These are phyloP conservation scores for Phataginus tetradactyla DNA, from an alignment of 2,797 vertebrate species.

Conservation along the genomic window DNA sequence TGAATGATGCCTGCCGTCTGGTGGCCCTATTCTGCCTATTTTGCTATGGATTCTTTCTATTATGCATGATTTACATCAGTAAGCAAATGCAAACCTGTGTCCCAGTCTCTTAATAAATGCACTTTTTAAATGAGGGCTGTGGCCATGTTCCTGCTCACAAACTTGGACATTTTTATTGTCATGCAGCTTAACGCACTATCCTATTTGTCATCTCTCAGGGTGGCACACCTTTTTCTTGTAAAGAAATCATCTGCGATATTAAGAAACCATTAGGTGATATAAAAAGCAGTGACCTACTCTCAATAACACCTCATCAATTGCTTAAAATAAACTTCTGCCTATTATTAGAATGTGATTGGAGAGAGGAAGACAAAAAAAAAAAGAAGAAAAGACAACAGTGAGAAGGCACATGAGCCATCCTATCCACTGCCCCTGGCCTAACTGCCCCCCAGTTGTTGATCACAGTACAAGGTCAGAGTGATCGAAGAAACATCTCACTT, in stretches of 20 bases:
- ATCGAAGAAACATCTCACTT: background rate
- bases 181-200: background rate
- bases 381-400: background rate
- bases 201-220: background rate
- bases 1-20: conserved; percentile 42
- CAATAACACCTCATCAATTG: background rate
- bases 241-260: background rate
- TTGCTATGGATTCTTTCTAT: conserved; percentile 53
- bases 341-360: background rate
- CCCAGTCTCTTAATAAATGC: conserved; percentile 23
- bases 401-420: accelerated
- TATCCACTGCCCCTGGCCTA: background rate
- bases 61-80: conserved; percentile 35
- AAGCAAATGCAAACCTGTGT: conserved; percentile 53
- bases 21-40: conserved; percentile 56
- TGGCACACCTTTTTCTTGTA: background rate
- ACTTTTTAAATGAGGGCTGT: conserved; percentile 3
- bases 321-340: background rate
- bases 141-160: background rate
- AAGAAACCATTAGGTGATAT: background rate
- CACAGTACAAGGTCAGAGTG: background rate
- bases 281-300: background rate
- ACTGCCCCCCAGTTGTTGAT: background rate
- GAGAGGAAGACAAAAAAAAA: background rate
- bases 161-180: background rate